Conservation (phyloP, 2,797 vertebrate species). For the Hippoglossus hippoglossus region DNA sequence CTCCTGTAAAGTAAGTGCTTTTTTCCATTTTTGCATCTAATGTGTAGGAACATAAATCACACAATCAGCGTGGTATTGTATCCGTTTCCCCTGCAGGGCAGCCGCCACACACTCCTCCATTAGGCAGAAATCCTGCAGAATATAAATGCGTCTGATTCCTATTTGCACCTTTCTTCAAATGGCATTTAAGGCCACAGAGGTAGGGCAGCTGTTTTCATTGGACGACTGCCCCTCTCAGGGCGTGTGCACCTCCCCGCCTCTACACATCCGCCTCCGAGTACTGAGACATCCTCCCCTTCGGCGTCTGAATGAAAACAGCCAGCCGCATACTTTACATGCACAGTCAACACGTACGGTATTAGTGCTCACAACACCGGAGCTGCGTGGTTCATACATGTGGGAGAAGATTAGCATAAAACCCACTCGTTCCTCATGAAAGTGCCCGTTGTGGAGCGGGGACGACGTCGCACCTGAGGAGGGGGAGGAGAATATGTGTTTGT, state of each 20-base stretch:
- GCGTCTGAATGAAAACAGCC: no score
- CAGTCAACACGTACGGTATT: neutral
- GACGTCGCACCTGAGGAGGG: constrained; percentile 32
- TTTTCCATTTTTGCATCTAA: constrained; percentile 36
- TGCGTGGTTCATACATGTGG: constrained; percentile 66
- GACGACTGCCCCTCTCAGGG: constrained; percentile 4
- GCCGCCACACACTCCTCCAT: constrained; percentile 43
- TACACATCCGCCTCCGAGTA: neutral
- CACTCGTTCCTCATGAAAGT: constrained; percentile 61
- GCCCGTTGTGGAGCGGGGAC: constrained; percentile 46
- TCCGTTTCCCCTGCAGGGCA: constrained; percentile 46
- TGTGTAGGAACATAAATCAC: constrained; percentile 53
- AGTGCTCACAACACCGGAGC: neutral
- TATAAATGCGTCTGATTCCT: constrained; percentile 65
- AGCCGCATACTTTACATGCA: no score
- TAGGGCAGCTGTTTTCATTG: constrained; percentile 24
- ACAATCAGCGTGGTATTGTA: constrained; percentile 49
- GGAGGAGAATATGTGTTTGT: neutral
- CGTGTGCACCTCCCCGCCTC: neutral
- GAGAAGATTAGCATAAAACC: constrained; percentile 75
- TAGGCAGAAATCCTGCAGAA: constrained; percentile 54
- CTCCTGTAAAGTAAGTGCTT: constrained; percentile 28
- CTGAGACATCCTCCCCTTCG: no score
- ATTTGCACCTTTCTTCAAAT: constrained; percentile 46
- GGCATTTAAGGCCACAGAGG: constrained; percentile 36